Evolutionary conservation across 2,888 invertebrate genomes (phyloP).

Genomic region (Mellilla xanthometata): DNA sequence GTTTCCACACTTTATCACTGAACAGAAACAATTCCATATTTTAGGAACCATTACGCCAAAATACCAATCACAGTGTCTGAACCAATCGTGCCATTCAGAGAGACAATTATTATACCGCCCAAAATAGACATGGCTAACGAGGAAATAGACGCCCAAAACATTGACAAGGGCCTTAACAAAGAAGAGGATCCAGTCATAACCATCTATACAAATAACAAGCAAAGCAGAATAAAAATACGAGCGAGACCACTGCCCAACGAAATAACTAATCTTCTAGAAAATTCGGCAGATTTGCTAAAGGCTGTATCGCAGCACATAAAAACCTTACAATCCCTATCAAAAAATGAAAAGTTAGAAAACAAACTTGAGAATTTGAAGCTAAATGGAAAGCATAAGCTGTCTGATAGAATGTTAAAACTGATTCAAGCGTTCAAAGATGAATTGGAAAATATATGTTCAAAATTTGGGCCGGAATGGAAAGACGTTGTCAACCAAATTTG

Average conservation of each 20-base stretch:
- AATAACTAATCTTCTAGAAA: conserved; percentile 88
- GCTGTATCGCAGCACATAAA: conserved; percentile 80
- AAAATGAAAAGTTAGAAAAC: conserved; percentile 60
- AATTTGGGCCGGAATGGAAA: conserved; percentile 79
- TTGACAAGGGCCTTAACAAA: conserved; percentile 69
- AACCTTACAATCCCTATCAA: conserved; percentile 59
- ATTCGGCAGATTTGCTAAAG: conserved; percentile 87
- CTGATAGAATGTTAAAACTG: conserved; percentile 68
- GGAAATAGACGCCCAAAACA: conserved; percentile 86
- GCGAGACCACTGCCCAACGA: conserved; percentile 89
- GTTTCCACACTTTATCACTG: no score
- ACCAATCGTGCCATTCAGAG: conserved; percentile 98
- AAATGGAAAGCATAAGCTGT: conserved; percentile 58
- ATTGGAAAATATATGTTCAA: conserved; percentile 83
- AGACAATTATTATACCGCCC: conserved; percentile 93
- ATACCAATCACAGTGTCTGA: conserved; percentile 95
- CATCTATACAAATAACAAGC: conserved; percentile 87
- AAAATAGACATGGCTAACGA: conserved; percentile 94
- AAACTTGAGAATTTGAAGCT: conserved; percentile 53
- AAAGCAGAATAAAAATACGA: conserved; percentile 87
- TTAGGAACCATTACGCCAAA: conserved; percentile 88
- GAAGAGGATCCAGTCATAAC: conserved; percentile 78
- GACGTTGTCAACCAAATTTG: conserved; percentile 87
- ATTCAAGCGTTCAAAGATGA: conserved; percentile 78
- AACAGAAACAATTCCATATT: conserved; percentile 25